Evolutionary conservation across 2,113 vertebrate genomes (phyloP), one percentile per base, ranked within the genome.

Genomic region (Spheniscus mendiculus): DNA sequence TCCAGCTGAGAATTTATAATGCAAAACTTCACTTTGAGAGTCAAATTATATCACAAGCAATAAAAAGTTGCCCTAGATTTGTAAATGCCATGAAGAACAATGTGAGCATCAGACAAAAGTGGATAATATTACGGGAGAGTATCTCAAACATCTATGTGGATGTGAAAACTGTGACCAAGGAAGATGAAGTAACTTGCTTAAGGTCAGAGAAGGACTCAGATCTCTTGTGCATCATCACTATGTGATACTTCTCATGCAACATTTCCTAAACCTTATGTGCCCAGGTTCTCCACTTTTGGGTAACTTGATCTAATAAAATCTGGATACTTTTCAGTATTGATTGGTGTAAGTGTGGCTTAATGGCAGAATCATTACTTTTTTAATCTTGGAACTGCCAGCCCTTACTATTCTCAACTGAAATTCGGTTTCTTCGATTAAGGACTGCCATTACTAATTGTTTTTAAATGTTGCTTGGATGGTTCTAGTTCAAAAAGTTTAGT

Each of bases 321-420:
- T 93, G 85, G 96, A 96, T 97, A 83, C 65, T 98, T 96, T 95
- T 90, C 82, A 42, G 65, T 98, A 98, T 97, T 95, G 98, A 98
- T 97, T 95, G 93, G 73, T 97, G 36, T 74, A 95, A 98, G 92
- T 86, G 94, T 97, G 96, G 52, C 83, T 97, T 96, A 97, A 97
- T 97, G 97, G 95, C 92, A 97, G 93, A 97, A 98, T 98, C 96
- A 96, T 98, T 98, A 97, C 86, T 96, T 98, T 98, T 98, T 98
- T 96, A 98, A 98, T 98, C 94, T 97, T 90, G 88, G 69, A 97
- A 93, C 94, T 97, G 94, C 96, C 96, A 98, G 53, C 66, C 85
- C 63, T 88, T 91, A 94, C 97, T 97, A 86, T 98, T 97, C 95
- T 97, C 96, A 98, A 93, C 87, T 56, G 87, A 97, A 97, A 91